Evolutionary conservation across 2,888 invertebrate species (phyloP), one percentile per base, ranked within the genome.

Genomic region (Patella caerulea): DNA sequence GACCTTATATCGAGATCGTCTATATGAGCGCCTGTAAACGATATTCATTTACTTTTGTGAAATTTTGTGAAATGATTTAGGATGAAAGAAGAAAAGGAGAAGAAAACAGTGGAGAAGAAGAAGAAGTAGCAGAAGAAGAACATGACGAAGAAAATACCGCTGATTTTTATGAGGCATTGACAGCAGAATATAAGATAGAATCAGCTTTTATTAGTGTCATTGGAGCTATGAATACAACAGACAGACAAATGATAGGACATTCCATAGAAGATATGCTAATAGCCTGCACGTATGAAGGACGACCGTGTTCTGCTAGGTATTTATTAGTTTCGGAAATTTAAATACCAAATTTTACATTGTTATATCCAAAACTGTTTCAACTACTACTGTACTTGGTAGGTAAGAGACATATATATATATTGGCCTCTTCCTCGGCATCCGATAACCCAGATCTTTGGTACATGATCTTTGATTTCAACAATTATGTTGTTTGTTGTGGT

Each of bases 291-390:
- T 86, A 79, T 74, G 72, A 79, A 29, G 86, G 86, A 19, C 56
- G 76, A n/a, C 76, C 76, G 11, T 87, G 87, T 71, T 83, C 85
- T 1, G 83, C 85, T 12, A 73, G 72, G 87, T 87, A 82, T 45
- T 7, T 45, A 45, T 45, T 45, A 45, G 45, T 45, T 45, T 9
- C 45, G 9, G 45, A 45, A 45, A 45, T 45, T 45, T 45, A 9
- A 45, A 9, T 45, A 9, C 45, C 34, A 4, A 45, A 45, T 45
- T 45, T 45, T 45, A 45, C 0, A 45, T 45, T 45, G 5, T 5
- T 45, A 5, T 45, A 45, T 45, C 34, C 34, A 45, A 45, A 0
- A 45, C 45, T 7, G 7, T 45, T 45, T 45, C 45, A 34, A 0
- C 45, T 45, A 45, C 45, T 45, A 9, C 45, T 45, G 45, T 0